A percentile compares a stretch with the other conserved stretches of the same genome.
These are phyloP conservation scores for Rallus crepitans DNA, from an alignment of 2,797 vertebrate genomes.

Conservation along the genomic window DNA sequence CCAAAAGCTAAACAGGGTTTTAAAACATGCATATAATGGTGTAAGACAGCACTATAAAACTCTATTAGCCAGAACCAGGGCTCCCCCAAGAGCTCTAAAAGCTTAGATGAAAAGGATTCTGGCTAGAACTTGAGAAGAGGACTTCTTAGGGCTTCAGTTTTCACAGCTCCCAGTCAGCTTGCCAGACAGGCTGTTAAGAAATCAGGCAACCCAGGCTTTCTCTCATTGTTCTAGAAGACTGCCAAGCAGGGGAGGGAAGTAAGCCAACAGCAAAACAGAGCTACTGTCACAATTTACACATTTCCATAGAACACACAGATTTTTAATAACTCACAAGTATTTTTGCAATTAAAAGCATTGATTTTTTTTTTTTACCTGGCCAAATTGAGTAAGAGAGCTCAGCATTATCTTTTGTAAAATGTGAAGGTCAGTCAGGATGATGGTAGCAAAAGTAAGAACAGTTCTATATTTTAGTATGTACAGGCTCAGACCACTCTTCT, in stretches of 20 bases:
- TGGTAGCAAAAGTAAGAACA: neutral
- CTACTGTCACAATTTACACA: rapidly evolving
- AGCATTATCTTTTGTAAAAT: neutral
- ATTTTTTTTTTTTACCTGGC: no score
- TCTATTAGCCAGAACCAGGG: neutral
- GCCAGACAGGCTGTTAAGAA: neutral
- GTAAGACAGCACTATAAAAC: neutral
- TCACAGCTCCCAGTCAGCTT: neutral
- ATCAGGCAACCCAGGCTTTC: neutral
- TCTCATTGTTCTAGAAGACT: neutral
- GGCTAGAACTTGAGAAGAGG: neutral
- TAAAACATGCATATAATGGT: neutral
- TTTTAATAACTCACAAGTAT: neutral
- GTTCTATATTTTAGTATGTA: neutral
- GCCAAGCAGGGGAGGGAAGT: neutral
- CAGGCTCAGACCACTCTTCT: neutral
- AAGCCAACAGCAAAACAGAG: neutral
- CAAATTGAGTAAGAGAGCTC: neutral
- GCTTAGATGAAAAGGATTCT: neutral
- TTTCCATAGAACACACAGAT: neutral
- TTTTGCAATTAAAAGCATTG: neutral
- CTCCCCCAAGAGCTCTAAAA: neutral
- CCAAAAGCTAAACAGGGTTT: neutral
- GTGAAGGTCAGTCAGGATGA: neutral
- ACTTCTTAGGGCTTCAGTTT: neutral